Base-by-base conservation (phyloP, 2,797 vertebrate genomes). In the Meda fulgida region DNA sequence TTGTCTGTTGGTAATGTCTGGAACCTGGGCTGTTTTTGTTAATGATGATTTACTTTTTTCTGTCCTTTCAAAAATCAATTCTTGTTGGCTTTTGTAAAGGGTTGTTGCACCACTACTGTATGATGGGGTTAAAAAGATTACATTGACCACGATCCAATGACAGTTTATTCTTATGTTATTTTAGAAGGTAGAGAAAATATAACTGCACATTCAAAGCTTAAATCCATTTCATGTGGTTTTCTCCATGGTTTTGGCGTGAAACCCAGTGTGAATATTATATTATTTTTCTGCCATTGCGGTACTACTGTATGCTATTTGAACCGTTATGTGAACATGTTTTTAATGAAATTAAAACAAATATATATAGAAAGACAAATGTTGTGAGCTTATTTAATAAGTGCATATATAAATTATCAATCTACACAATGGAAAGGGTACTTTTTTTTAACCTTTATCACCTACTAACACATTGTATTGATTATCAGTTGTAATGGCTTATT, bases 31-130 rank as follows among this genome's bases (percentile, higher is more conserved):
- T 51, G 14, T 73, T 13, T 14, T 23, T 29, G 60, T 21, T 78
- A 84, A 34, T 66, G 31, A 38, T 77, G 36, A 66, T 48, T 71
- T 66, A 58, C 55, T 7, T 78, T 70, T 85, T 18, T 82, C 34
- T 53, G 80, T 36, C 53, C 34, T 72, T 26, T 43, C 78, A 48
- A 23, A 73, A 85, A 85, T 80, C 31, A 51, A 43, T 84, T 84
- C 51, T 51, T 69, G 75, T 63, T 84, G 72, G 81, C 18, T 78
- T 78, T 79, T 84, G 76, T 81, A 80, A 81, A 71, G 66, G 83
- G 31, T 26, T 13, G 48, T 71, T 78, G 81, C 36, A 66, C 11
- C 72, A 80, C 84, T 85, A 85, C 84, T 84, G 82, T 84, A 87
- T 40, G n/a, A 81, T 63, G 69, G 40, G 48, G 81, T 21, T 38